Percentiles rank a stretch among this genome's conserved stretches.
Evolutionary conservation across 2,888 invertebrate species (phyloP).

Genomic region (Drosophila mercatorum): DNA sequence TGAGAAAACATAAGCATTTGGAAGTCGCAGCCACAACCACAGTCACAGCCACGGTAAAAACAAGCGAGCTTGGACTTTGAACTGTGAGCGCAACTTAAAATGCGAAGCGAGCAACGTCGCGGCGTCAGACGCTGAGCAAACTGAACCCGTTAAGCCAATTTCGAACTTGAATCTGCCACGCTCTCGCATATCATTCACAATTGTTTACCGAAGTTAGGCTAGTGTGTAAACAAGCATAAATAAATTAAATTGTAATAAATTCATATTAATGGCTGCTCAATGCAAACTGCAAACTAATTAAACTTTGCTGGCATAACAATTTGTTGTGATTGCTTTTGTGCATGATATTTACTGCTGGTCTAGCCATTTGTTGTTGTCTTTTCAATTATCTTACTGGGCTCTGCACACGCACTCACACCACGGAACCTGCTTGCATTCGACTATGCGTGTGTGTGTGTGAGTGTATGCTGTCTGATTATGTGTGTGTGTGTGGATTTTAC

Average conservation of each 20-base stretch:
- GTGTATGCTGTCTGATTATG: slow-evolving; percentile 4
- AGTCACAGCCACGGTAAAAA: slow-evolving; percentile 9
- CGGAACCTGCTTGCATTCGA: slow-evolving; percentile 47
- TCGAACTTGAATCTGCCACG: slow-evolving; percentile 15
- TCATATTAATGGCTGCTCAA: not conserved
- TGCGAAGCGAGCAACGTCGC: slow-evolving; percentile 20
- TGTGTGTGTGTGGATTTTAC: slow-evolving; percentile 30
- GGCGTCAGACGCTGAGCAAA: not conserved
- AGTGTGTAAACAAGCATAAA: not conserved
- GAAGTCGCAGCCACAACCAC: slow-evolving; percentile 5
- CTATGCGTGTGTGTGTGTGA: slow-evolving; percentile 18
- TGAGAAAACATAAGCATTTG: slow-evolving; percentile 25
- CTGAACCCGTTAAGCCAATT: slow-evolving; percentile 36
- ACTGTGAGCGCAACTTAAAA: slow-evolving; percentile 55
- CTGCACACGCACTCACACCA: slow-evolving; percentile 32
- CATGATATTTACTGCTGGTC: slow-evolving; percentile 37
- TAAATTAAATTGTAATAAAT: not conserved
- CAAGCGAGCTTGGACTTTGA: slow-evolving; percentile 63
- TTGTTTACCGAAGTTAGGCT: not conserved
- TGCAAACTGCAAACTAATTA: slow-evolving; percentile 6
- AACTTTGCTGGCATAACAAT: slow-evolving; percentile 18
- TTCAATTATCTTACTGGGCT: slow-evolving; percentile 40
- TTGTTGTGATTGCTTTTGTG: slow-evolving; percentile 22
- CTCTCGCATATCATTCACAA: slow-evolving; percentile 37
- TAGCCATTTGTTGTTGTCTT: slow-evolving; percentile 44